Conservation (phyloP, 2,797 vertebrate genomes). For the Enteromius thamalakanensis region DNA sequence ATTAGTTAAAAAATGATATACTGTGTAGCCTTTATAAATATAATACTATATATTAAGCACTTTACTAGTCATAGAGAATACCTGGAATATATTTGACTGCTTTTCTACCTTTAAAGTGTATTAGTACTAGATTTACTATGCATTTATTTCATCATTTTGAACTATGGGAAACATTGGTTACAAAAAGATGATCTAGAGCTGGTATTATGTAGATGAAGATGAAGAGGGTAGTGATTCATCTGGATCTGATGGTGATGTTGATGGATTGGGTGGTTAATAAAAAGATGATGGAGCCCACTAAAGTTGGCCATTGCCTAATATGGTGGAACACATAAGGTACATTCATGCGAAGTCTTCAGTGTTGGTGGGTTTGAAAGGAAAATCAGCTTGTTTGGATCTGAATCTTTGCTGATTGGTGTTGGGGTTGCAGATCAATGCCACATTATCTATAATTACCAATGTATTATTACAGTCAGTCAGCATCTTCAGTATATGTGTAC, state of each 20-base stretch:
- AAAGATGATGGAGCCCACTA: conserved; percentile 1
- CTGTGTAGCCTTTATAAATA: not conserved
- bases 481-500: not conserved
- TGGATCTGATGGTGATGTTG: not conserved
- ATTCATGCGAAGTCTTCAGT: not conserved
- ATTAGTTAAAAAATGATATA: not conserved
- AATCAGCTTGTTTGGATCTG: not conserved
- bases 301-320: conserved; percentile 15
- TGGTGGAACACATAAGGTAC: conserved; percentile 1
- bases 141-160: not conserved
- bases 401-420: conserved; percentile 5
- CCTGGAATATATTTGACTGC: not conserved
- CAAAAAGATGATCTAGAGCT: not conserved
- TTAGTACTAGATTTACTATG: not conserved
- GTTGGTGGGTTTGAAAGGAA: not conserved
- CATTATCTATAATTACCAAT: conserved; percentile 9
- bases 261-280: not conserved
- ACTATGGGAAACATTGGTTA: not conserved
- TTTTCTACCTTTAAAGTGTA: not conserved
- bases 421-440: conserved; percentile 16
- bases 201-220: not conserved
- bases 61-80: not conserved
- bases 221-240: conserved; percentile 21
- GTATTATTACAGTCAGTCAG: not conserved
- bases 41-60: too few relatives aligned